A percentile compares a stretch with the other conserved stretches of the same genome.
These are phyloP conservation scores for Cacajao melanocephalus DNA, from an alignment of 2,797 vertebrate species.

Conservation along the genomic window DNA sequence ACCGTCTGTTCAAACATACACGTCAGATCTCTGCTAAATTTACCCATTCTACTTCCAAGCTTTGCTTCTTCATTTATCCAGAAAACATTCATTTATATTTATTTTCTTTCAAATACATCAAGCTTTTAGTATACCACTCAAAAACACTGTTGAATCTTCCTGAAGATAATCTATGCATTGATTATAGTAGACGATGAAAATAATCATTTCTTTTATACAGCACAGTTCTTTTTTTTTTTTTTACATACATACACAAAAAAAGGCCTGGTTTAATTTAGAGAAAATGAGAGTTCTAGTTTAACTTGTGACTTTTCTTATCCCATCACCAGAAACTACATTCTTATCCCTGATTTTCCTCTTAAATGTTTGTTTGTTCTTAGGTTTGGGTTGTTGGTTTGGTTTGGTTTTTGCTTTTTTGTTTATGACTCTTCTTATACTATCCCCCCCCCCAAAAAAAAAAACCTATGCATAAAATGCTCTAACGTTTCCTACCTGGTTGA, in stretches of 20 bases:
- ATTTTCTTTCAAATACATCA: slow-evolving; percentile 14
- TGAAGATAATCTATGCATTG: not conserved
- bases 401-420: not conserved
- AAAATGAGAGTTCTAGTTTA: slow-evolving; percentile 8
- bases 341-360: not conserved
- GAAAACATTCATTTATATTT: not conserved
- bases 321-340: not conserved
- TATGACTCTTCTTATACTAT: not conserved
- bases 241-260: not conserved
- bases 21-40: slow-evolving; percentile 36
- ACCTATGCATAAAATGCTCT: not conserved
- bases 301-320: not conserved
- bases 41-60: not conserved
- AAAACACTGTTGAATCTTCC: not conserved
- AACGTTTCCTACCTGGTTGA: not conserved
- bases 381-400: not conserved
- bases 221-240: not conserved
- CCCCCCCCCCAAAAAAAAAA: not conserved
- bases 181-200: not conserved
- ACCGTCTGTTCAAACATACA: slow-evolving; percentile 56
- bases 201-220: not conserved
- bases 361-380: not conserved
- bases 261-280: not conserved
- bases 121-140: not conserved
- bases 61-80: slow-evolving; percentile 36